phyloP scores from a whole-genome alignment of 1,140 invertebrate species.

The Calliopsis andreniformis region DNA sequence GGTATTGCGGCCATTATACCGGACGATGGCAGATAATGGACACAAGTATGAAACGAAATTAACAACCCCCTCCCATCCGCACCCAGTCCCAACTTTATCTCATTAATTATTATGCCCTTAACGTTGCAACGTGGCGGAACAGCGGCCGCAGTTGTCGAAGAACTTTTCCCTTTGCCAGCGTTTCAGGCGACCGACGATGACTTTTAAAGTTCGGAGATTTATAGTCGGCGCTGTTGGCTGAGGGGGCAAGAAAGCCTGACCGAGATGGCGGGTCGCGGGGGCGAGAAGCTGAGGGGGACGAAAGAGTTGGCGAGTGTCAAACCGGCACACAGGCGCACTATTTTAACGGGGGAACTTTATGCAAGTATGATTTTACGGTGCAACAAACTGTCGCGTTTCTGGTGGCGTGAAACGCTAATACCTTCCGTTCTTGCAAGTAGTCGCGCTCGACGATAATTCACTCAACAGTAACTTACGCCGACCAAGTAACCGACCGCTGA shows the following conservation, averaged over 20 bases:
- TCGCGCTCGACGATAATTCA: slow-evolving; percentile 65
- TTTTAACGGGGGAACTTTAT: slow-evolving; percentile 67
- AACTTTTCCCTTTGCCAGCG: slow-evolving; percentile 40
- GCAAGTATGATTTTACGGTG: slow-evolving; percentile 72
- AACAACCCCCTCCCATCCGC: slow-evolving; percentile 31
- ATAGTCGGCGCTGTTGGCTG: slow-evolving; percentile 21
- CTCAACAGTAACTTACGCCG: slow-evolving; percentile 65
- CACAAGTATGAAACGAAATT: slow-evolving; percentile 45
- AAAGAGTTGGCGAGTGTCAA: slow-evolving; percentile 38
- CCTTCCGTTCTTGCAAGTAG: slow-evolving; percentile 71
- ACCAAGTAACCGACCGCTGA: slow-evolving; percentile 52
- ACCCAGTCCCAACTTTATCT: slow-evolving; percentile 21
- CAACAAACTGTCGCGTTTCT: slow-evolving; percentile 72
- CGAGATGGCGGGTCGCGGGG: not conserved
- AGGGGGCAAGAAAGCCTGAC: slow-evolving; percentile 15
- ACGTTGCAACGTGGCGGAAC: not conserved
- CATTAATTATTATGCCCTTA: slow-evolving; percentile 47
- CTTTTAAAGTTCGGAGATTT: slow-evolving; percentile 60
- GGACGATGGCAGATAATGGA: slow-evolving; percentile 33
- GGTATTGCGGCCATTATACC: slow-evolving; percentile 23
- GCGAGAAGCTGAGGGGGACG: not conserved
- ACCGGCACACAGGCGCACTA: slow-evolving; percentile 24
- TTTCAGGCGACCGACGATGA: slow-evolving; percentile 25
- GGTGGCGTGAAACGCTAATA: slow-evolving; percentile 72
- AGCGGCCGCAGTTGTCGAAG: not conserved